Conservation (phyloP, 2,888 invertebrate species). For the Liopterus haemorrhoidalis region DNA sequence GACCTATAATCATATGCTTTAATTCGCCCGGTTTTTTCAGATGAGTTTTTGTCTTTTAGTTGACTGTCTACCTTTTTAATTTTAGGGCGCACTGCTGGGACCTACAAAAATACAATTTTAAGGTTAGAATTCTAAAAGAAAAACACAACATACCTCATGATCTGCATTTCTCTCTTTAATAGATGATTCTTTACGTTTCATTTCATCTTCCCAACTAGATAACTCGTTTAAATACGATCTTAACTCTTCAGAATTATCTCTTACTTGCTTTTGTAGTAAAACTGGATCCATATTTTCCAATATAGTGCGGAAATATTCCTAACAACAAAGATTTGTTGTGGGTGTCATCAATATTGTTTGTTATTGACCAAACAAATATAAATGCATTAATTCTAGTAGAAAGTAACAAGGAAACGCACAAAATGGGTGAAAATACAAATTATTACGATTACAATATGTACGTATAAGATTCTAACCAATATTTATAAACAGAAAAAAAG, state of each 20-base stretch:
- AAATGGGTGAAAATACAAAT: slow-evolving; percentile 8
- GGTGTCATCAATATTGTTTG: too few species aligned
- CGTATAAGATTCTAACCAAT: too few species aligned
- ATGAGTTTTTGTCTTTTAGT: slow-evolving; percentile 21
- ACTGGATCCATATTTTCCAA: slow-evolving; percentile 54
- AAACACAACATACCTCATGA: too few species aligned
- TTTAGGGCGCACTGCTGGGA: slow-evolving; percentile 18
- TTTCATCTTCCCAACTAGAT: slow-evolving; percentile 64
- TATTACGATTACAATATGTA: too few species aligned
- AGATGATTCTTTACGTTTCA: slow-evolving; percentile 64
- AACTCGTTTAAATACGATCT: slow-evolving; percentile 65
- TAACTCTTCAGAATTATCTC: slow-evolving; percentile 65
- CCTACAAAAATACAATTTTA: slow-evolving; percentile 8
- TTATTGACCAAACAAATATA: too few species aligned
- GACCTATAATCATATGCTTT: slow-evolving; percentile 59
- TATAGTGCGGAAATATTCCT: not conserved
- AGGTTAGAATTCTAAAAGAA: too few species aligned
- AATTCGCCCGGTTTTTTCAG: slow-evolving; percentile 47
- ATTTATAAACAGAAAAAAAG: not conserved
- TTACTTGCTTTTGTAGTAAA: slow-evolving; percentile 63
- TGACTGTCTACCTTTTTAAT: slow-evolving; percentile 20
- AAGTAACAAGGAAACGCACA: too few species aligned
- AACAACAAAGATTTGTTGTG: too few species aligned
- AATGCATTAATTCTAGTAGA: too few species aligned
- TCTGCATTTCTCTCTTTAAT: slow-evolving; percentile 34